Base-by-base conservation (phyloP, 1,140 invertebrate genomes). In the Polypedilum vanderplanki region DNA sequence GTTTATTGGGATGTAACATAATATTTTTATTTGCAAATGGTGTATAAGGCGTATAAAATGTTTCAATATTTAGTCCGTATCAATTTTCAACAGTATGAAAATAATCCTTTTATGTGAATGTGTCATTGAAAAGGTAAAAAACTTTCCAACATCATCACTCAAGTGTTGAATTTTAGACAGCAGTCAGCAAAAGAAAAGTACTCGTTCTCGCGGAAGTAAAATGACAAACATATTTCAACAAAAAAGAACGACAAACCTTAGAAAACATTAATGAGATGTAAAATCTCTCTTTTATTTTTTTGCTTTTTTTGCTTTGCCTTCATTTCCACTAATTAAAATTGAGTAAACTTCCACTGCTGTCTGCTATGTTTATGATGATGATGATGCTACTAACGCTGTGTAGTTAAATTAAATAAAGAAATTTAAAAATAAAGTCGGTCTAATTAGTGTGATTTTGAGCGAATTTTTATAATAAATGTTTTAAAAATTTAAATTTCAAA, bases 221-320 rank as follows among this genome's bases (percentile, higher is more conserved):
- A 70, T 22, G 65, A 70, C 65, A 70, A 70, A 70, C 65, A 70
- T 70, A 70, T 70, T 70, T 70, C 65, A 57, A 70, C 17, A 70
- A 18, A 18, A 33, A 33, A 33, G 24, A 12, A 57, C n/a, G 46
- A 57, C 46, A 57, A 57, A 57, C 46, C 46, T 57, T 70, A 22
- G 24, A 33, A 33, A 70, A 70, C 65, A 70, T 70, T 70, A 70
- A 70, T 70, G 65, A 70, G 18, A 70, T 70, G 65, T 70, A 70
- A 70, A 70, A 70, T 70, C 65, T 70, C 18, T 57, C n/a, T 57
- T 33, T 33, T 33, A 33, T 33, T 33, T 33, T 33, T 15, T 57
- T 15, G 12, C n/a, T n/a, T n/a, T n/a, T n/a, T n/a, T n/a, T n/a
- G n/a, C n/a, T n/a, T 57, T 57, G 46, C 46, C 46, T 57, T 57